Base-by-base conservation (phyloP, 2,113 vertebrate species). In the Rhegmatorhina hoffmannsi region DNA sequence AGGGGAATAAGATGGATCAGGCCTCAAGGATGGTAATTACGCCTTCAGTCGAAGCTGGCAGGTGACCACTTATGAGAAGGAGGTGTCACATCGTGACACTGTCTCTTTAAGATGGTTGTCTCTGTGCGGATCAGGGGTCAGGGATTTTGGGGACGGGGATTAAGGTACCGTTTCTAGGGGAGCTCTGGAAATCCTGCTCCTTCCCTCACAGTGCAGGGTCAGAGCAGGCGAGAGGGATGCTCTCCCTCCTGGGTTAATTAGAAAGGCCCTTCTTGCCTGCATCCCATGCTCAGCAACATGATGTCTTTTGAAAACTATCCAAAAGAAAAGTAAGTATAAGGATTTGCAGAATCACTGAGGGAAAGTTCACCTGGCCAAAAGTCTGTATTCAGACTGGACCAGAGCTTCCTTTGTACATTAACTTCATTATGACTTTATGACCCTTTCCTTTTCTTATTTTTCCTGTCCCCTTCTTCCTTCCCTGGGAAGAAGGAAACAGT, bases 191-290 rank as follows among this genome's bases (percentile, higher is more conserved):
- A 87, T 91, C 83, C 88, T 83, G 95, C 84, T 96, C 95, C 96
- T 96, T 97, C 94, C 90, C 64, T 83, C 20, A 80, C 49, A 5
- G 87, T 4, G 21, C 79, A 23, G 95, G 91, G 86, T 79, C 94
- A 92, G 87, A 63, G 87, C 78, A 47, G 92, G 89, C 26, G 0
- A 59, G 67, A 92, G 88, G 89, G 74, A 68, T 90, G 75, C 72
- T 95, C 92, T 97, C 96, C 88, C 96, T 93, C 97, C 97, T 94
- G 97, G 50, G 97, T 96, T 97, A 97, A 97, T 98, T 96, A 96
- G 95, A 95, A 92, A 96, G 58, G 87, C 87, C 82, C 74, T 77
- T 75, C 88, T 93, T 55, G 23, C 79, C 96, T n/a, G 75, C 91
- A 58, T 33, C 90, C 92, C 92, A 11, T 58, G 76, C 91, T 86